Evolutionary conservation across 2,113 vertebrate genomes (phyloP).

Genomic region (Artemisiospiza belli): DNA sequence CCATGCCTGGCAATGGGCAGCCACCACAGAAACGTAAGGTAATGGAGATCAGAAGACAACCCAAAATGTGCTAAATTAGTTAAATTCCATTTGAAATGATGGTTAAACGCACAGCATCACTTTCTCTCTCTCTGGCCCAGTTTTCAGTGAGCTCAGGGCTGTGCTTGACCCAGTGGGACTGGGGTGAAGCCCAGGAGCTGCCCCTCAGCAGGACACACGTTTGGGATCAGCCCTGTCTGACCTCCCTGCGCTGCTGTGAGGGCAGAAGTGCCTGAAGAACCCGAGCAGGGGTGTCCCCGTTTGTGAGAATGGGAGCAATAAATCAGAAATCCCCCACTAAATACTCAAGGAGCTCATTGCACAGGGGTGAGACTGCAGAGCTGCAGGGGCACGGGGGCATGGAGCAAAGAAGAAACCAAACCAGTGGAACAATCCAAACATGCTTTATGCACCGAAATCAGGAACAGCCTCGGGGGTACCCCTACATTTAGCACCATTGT

Average conservation of each 20-base stretch:
- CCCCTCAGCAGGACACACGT: neutral
- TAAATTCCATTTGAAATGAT: neutral
- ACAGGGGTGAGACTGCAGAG: neutral
- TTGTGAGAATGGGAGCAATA: neutral
- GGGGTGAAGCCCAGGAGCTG: neutral
- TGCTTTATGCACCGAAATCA: constrained; percentile 45
- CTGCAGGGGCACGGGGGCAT: constrained; percentile 34
- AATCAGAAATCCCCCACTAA: neutral
- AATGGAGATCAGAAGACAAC: neutral
- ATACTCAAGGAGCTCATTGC: neutral
- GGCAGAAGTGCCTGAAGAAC: neutral
- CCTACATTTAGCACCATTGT: constrained; percentile 87
- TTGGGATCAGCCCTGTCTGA: neutral
- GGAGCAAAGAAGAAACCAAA: constrained; percentile 22
- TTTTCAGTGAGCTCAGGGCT: neutral
- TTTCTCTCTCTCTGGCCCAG: neutral
- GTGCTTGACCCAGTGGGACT: neutral
- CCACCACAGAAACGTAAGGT: neutral
- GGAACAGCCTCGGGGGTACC: constrained; percentile 69
- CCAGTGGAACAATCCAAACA: constrained; percentile 3
- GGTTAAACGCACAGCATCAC: neutral
- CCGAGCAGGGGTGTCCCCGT: neutral
- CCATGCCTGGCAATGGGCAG: neutral
- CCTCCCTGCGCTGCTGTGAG: neutral
- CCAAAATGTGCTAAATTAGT: neutral